These are phyloP conservation scores for Lipotes vexillifer DNA, from an alignment of 2,113 vertebrate species.

Conservation along the genomic window DNA sequence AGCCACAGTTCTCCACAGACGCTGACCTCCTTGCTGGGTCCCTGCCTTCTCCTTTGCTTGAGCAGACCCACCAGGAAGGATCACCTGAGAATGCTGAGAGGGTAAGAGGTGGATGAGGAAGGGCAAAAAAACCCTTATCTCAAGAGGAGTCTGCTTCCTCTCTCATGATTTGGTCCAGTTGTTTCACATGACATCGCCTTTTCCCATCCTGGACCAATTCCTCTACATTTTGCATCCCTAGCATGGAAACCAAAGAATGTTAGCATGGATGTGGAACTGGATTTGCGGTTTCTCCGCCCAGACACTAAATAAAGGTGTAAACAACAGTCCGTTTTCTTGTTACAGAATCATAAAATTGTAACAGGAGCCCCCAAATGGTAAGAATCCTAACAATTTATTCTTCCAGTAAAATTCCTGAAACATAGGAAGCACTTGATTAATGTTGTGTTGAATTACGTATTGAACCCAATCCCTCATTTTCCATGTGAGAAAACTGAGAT, in stretches of 20 bases:
- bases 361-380: background rate
- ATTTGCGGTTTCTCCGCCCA: background rate
- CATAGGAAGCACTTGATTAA: background rate
- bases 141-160: background rate
- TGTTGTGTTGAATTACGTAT: background rate
- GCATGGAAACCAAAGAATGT: background rate
- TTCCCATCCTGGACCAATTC: background rate
- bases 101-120: background rate
- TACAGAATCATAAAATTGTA: background rate
- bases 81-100: background rate
- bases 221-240: background rate
- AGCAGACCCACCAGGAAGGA: background rate
- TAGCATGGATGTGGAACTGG: background rate
- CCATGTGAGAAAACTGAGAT: background rate
- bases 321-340: background rate
- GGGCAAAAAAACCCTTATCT: background rate
- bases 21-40: background rate
- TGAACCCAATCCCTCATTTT: background rate
- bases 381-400: background rate
- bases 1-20: background rate
- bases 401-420: background rate
- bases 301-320: background rate
- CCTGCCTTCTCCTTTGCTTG: background rate
- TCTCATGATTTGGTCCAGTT: background rate
- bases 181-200: background rate